Evolutionary conservation across 2,113 vertebrate species (phyloP), one percentile per base, ranked within the genome.

Genomic region (Coptodon bakossiorum): DNA sequence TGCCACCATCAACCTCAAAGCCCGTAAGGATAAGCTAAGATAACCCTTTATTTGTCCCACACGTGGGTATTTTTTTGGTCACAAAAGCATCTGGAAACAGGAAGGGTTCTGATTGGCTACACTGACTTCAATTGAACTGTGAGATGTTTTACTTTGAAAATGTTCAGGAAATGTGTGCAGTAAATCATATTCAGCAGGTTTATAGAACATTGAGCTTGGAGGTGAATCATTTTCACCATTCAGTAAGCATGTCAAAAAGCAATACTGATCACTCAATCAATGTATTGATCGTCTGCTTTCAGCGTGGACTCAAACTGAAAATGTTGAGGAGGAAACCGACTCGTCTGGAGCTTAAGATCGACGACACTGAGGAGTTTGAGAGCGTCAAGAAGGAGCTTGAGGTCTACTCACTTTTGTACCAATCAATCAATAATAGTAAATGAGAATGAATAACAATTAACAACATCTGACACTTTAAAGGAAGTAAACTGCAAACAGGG

Each of bases 291-390:
- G 3, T 27, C 27, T 81, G 22, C 19, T 52, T 71, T n/a, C 61
- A 81, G 80, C 31, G 52, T 27, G n/a, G 45, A 11, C 12, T 10
- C 19, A 10, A 12, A 9, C 8, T 27, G 52, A 93, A 87, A 84
- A 99, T 99, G 98, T 91, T 99, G 92, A 96, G 98, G 86, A 95
- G 98, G 80, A 99, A 99, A 83, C 98, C 98, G 14, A 99, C 98
- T 1, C 98, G 98, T 11, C 92, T 99, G 85, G 98, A 99, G 90
- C 96, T 99, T 83, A 99, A 99, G 88, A 96, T 99, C 80, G 98
- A 99, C 27, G 98, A 99, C 86, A 98, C 97, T 1, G 98, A 99
- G 40, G 98, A 99, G 94, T 99, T 99, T 48, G 98, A 99, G 89
- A 97, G 96, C 52, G 95, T 98, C 53, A 97, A 98, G 78, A 99